Percentiles rank a stretch among this genome's conserved stretches.
These are phyloP conservation scores for Drosophila bunnanda DNA, from an alignment of 2,888 invertebrate species.

Conservation along the genomic window DNA sequence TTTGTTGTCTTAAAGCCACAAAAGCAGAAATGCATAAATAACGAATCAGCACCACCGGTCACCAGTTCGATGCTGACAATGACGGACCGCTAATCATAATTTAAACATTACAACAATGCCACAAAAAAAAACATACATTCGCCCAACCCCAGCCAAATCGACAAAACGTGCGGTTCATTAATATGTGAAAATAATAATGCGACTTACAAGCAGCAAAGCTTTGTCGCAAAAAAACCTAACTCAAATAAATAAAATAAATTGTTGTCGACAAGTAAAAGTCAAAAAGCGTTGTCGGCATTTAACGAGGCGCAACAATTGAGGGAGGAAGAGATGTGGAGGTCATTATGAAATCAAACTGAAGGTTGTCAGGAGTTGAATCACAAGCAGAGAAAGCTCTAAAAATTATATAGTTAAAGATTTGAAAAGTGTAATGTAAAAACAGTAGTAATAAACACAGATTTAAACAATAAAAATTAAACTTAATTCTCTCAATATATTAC, in stretches of 20 bases:
- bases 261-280: conserved; percentile 63
- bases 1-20: conserved; percentile 51
- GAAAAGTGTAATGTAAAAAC: neutral
- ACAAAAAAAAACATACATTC: conserved; percentile 1
- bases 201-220: conserved; percentile 17
- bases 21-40: conserved; percentile 54
- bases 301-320: conserved; percentile 62
- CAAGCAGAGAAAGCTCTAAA: neutral
- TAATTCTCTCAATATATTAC: neutral
- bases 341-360: conserved; percentile 5
- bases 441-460: no score
- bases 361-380: conserved; percentile 10
- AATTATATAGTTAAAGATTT: neutral
- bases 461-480: neutral
- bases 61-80: conserved; percentile 58
- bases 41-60: conserved; percentile 21
- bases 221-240: neutral
- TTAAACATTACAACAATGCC: conserved; percentile 66
- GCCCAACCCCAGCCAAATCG: conserved; percentile 42
- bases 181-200: conserved; percentile 65
- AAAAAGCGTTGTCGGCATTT: conserved; percentile 44
- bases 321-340: neutral
- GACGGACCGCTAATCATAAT: conserved; percentile 75
- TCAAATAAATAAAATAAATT: conserved; percentile 37
- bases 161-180: conserved; percentile 70